These are phyloP conservation scores for Dryadula phaetusa DNA, from an alignment of 2,888 invertebrate genomes.

Conservation along the genomic window DNA sequence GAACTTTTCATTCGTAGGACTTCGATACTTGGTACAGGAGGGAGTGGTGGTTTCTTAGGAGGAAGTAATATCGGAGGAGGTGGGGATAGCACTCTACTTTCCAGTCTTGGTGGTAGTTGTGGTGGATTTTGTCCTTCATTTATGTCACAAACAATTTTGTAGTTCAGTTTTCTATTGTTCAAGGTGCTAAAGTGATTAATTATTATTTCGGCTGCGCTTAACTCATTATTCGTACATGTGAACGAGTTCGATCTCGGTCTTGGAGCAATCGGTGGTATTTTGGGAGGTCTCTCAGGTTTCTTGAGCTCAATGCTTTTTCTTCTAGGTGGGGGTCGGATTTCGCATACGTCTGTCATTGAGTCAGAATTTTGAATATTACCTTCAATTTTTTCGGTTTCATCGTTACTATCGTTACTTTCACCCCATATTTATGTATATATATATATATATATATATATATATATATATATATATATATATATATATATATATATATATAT, in stretches of 20 bases:
- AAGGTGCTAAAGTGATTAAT: conserved; percentile 76
- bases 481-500: too few relatives aligned
- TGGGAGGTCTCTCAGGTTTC: conserved; percentile 88
- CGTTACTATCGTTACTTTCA: conserved; percentile 79
- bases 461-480: too few relatives aligned
- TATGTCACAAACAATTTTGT: conserved; percentile 75
- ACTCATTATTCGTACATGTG: conserved; percentile 73
- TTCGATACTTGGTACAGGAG: conserved; percentile 87
- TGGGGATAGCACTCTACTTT: conserved; percentile 68
- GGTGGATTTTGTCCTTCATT: conserved; percentile 78
- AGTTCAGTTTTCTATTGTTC: conserved; percentile 75
- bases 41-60: conserved; percentile 89
- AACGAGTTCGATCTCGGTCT: conserved; percentile 85
- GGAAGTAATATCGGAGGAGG: conserved; percentile 84
- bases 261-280: conserved; percentile 79
- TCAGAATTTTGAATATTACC: conserved; percentile 69
- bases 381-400: conserved; percentile 71
- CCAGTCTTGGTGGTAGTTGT: conserved; percentile 80
- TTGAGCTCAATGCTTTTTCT: conserved; percentile 81
- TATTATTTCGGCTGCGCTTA: conserved; percentile 73
- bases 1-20: conserved; percentile 83
- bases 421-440: too few relatives aligned
- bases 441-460: too few relatives aligned
- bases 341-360: conserved; percentile 77
- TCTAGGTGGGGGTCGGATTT: conserved; percentile 86